These are phyloP conservation scores for Menidia menidia DNA, from an alignment of 2,797 vertebrate species.

Conservation along the genomic window DNA sequence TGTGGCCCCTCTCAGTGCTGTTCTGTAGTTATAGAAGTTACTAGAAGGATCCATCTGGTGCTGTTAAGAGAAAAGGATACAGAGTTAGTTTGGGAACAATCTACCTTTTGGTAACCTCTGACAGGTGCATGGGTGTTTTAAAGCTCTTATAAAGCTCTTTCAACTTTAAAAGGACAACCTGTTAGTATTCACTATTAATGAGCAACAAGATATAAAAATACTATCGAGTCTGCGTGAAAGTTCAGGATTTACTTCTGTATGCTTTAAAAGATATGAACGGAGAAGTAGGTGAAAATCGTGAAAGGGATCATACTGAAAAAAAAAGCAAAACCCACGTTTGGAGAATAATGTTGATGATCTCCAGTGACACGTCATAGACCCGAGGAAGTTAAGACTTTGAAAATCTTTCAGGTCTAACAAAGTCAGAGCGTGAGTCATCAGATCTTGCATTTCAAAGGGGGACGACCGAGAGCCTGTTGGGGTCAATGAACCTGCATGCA, in stretches of 20 bases:
- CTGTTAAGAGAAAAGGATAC: constrained; percentile 64
- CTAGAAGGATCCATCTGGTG: constrained; percentile 98
- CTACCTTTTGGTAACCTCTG: neutral
- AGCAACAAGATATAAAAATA: neutral
- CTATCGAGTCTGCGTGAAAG: neutral
- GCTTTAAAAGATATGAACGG: neutral
- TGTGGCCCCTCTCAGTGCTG: constrained; percentile 90
- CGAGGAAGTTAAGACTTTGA: constrained; percentile 23
- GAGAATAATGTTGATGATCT: constrained; percentile 10
- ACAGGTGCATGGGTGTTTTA: too few species aligned
- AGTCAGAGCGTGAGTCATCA: constrained; percentile 15
- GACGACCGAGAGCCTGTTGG: constrained; percentile 10
- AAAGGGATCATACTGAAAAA: constrained; percentile 23
- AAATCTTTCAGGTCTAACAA: constrained; percentile 10
- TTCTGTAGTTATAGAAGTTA: constrained; percentile 97
- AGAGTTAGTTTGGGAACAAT: neutral
- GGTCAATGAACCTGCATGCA: neutral
- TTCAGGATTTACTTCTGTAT: constrained; percentile 5
- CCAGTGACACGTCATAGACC: constrained; percentile 30
- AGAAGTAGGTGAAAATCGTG: neutral
- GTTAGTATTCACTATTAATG: too few species aligned
- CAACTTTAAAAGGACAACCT: too few species aligned
- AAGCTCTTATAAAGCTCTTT: too few species aligned
- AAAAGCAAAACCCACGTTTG: neutral
- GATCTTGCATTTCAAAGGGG: constrained; percentile 44